Evolutionary conservation across 2,113 vertebrate genomes (phyloP).

Genomic region (Pantherophis guttatus): DNA sequence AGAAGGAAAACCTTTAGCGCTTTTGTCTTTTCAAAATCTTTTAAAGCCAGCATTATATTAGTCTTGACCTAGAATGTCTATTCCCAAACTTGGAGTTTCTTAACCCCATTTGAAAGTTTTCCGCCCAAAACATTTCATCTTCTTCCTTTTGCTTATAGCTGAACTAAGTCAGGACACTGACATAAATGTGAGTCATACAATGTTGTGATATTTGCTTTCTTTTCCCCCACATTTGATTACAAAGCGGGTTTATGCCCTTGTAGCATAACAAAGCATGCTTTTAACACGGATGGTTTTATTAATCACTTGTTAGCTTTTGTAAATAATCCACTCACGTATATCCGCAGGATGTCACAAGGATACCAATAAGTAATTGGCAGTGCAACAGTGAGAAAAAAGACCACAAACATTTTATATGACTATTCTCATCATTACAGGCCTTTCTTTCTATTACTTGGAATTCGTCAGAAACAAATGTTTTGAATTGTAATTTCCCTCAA

Average conservation of each 20-base stretch:
- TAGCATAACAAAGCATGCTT: constrained; percentile 68
- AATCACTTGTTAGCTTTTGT: constrained; percentile 71
- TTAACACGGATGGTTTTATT: constrained; percentile 63
- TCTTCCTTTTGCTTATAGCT: constrained; percentile 45
- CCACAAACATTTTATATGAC: constrained; percentile 57
- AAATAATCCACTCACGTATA: constrained; percentile 71
- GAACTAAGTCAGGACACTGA: constrained; percentile 60
- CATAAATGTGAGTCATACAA: constrained; percentile 63
- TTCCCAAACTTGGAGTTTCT: neutral
- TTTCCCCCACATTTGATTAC: constrained; percentile 62
- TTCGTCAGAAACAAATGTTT: constrained; percentile 51
- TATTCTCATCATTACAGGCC: constrained; percentile 49
- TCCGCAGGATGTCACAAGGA: constrained; percentile 67
- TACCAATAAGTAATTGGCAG: constrained; percentile 57
- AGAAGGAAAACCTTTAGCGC: constrained; percentile 12
- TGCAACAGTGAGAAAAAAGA: constrained; percentile 48
- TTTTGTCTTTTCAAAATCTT: neutral
- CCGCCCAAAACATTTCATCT: neutral
- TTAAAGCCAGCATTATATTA: neutral
- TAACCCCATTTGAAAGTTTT: neutral
- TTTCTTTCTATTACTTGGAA: constrained; percentile 51
- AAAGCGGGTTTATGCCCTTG: constrained; percentile 65
- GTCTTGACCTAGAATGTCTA: constrained; percentile 11
- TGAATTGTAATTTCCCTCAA: constrained; percentile 48
- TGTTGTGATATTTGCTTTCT: constrained; percentile 54